Evolutionary conservation across 2,888 invertebrate species (phyloP), one percentile per base, ranked within the genome.

Genomic region (Macrostomum cliftonense): DNA sequence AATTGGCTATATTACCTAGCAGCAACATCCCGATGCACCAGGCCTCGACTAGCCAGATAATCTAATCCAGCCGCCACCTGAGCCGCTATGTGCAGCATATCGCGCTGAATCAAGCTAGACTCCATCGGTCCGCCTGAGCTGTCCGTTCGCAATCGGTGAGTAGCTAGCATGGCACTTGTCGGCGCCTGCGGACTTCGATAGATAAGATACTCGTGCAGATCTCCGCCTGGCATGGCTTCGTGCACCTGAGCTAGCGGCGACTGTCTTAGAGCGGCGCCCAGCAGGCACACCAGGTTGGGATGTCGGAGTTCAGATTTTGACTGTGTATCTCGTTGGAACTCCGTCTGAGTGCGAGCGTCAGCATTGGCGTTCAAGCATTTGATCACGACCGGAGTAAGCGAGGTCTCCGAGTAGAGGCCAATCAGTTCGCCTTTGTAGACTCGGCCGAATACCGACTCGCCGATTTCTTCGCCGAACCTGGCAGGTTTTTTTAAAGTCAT

Each of bases 301-400:
- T 68, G 66, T 37, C 62, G 58, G 37, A 68, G 52, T 13, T 60
- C 59, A 4, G 62, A 59, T 37, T 67, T 54, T 39, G 72, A 52
- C 52, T 71, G 67, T 1, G 71, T 71, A 54, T 73, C 73, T n/a
- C 71, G 57, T 49, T 71, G 67, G 52, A 73, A 70, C 52, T 71
- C 71, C 39, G 55, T 55, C 49, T 60, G 60, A 1, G 63, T 56
- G 16, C 66, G 62, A 1, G 63, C 64, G 36, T 21, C 21, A 14
- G 62, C 62, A 12, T 63, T 56, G 19, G 59, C 61, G 47, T 67
- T 67, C 21, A 68, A 58, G 13, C 64, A 63, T 55, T 68, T 68
- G 12, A 68, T 59, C 16, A 67, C 68, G 14, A 68, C 67, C 57
- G 60, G 56, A 1, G 58, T 58, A 16, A 36, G 21, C 42, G 56